A percentile compares a stretch with the other conserved stretches of the same genome.
phyloP scores from a whole-genome alignment of 2,888 invertebrate species.

The Rhamphomyia laevipes region DNA sequence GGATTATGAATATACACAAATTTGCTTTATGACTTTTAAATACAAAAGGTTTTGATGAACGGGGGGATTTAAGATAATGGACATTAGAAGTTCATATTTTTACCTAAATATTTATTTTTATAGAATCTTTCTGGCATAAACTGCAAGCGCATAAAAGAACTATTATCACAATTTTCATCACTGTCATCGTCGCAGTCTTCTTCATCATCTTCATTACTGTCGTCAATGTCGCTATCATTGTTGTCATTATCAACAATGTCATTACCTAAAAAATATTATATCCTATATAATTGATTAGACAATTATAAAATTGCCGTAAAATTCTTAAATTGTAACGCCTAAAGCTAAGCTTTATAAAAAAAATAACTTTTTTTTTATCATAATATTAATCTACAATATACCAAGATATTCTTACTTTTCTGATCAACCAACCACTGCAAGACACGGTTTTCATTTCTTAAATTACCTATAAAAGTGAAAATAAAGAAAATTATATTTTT shows the following conservation, averaged over 20 bases:
- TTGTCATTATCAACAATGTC: constrained; percentile 41
- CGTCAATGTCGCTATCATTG: constrained; percentile 29
- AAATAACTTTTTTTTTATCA: no score
- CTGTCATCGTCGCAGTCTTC: constrained; percentile 36
- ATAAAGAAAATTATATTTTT: no score
- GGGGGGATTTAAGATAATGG: not conserved
- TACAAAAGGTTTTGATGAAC: no score
- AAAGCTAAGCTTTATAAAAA: no score
- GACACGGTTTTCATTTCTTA: constrained; percentile 89
- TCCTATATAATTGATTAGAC: constrained; percentile 18
- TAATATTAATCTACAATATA: no score
- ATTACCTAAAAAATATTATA: constrained; percentile 5
- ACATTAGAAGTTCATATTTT: not conserved
- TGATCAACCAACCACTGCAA: constrained; percentile 92
- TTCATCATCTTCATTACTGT: constrained; percentile 23
- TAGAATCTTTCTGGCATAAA: not conserved
- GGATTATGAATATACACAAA: no score
- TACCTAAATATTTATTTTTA: not conserved
- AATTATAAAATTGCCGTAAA: no score
- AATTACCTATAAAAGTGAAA: constrained; percentile 55
- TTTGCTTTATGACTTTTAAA: not conserved
- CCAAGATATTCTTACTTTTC: constrained; percentile 70
- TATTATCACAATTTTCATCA: constrained; percentile 35
- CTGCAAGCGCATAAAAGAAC: constrained; percentile 14
- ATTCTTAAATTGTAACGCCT: no score